Percentiles rank a stretch among this genome's conserved stretches.
Conservation (phyloP, 2,113 vertebrate species). For the sheep (Ovis aries) region DNA sequence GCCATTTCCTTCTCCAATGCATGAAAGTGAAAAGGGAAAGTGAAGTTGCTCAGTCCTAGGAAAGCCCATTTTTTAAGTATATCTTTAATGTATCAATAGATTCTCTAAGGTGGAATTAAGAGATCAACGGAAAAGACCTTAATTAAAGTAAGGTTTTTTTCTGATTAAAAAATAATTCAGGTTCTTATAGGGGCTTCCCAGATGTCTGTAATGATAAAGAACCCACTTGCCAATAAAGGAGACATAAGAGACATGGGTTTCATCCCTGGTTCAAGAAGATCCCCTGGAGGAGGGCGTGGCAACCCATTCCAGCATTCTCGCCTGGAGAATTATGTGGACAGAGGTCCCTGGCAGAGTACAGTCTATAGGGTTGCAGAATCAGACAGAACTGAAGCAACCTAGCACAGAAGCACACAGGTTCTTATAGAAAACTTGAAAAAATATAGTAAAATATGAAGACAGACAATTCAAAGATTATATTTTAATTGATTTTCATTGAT, state of each 20-base stretch:
- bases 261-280: not conserved
- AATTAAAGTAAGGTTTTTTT: not conserved
- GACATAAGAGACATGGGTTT: not conserved
- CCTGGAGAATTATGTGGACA: not conserved
- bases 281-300: not conserved
- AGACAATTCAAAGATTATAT: not conserved
- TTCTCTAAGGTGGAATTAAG: not conserved
- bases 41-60: not conserved
- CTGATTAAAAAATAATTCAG: not conserved
- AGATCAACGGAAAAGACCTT: not conserved
- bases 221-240: not conserved
- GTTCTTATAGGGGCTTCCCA: not conserved
- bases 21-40: too few relatives aligned
- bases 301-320: not conserved
- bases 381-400: not conserved
- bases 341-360: not conserved
- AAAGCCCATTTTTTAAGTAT: not conserved
- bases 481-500: slow-evolving; percentile 16
- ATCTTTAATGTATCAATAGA: not conserved
- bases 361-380: not conserved
- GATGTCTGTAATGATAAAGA: not conserved
- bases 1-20: too few relatives aligned
- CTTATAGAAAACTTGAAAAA: not conserved
- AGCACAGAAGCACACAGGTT: not conserved
- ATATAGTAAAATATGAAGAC: not conserved